Evolutionary conservation across 2,113 vertebrate genomes (phyloP).

Genomic region (Sylvilagus bachmani): DNA sequence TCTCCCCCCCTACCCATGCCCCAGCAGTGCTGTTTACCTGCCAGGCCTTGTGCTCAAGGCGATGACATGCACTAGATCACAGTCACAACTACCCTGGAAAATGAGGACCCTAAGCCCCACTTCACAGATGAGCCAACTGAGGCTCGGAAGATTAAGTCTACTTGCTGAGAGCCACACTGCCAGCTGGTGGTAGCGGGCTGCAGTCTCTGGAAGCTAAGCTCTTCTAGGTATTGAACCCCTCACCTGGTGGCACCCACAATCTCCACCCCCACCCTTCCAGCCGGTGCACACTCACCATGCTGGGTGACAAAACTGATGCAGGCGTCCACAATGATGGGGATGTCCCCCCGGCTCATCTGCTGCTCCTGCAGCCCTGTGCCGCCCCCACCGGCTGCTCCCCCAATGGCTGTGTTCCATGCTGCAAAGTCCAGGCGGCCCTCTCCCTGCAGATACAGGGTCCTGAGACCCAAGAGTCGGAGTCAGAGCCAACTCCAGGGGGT

Average conservation of each 20-base stretch:
- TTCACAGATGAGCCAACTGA: slow-evolving; percentile 33
- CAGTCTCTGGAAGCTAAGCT: background rate
- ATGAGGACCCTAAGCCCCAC: background rate
- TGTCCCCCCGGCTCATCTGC: slow-evolving; percentile 96
- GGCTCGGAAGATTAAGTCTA: slow-evolving; percentile 37
- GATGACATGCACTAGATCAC: background rate
- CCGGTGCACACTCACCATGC: slow-evolving; percentile 90
- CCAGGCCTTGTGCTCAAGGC: background rate
- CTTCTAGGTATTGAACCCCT: background rate
- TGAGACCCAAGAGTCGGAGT: slow-evolving; percentile 82
- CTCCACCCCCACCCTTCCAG: background rate
- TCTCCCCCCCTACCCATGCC: background rate
- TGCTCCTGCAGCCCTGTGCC: slow-evolving; percentile 95
- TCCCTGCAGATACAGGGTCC: slow-evolving; percentile 97
- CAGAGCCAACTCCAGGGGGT: slow-evolving; percentile 5
- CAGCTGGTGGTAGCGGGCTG: background rate
- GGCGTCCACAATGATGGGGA: slow-evolving; percentile 98
- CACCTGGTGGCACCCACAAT: background rate
- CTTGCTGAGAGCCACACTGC: background rate
- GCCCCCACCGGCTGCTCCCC: slow-evolving; percentile 92
- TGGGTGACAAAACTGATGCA: slow-evolving; percentile 99
- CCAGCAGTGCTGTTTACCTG: background rate
- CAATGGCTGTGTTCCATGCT: slow-evolving; percentile 94
- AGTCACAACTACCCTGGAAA: background rate
- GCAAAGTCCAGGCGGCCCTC: slow-evolving; percentile 91